Evolutionary conservation across 2,113 vertebrate genomes (phyloP).

Genomic region (Psammodynastes pulverulentus): DNA sequence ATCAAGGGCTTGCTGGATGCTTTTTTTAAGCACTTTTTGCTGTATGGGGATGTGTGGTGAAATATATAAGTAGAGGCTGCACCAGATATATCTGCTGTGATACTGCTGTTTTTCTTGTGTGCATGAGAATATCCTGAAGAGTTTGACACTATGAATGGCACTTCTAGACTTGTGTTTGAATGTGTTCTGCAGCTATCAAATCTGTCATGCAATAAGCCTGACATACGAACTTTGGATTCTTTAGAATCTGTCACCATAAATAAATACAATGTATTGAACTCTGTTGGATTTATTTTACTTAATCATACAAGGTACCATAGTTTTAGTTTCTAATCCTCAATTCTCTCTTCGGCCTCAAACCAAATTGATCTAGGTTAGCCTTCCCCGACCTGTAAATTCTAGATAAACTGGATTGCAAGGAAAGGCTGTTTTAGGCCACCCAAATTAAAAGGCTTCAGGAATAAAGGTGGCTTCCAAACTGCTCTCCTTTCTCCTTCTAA

Average conservation of each 20-base stretch:
- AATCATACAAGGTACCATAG: accelerated
- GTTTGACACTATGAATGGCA: conserved; percentile 49
- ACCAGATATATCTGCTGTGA: conserved; percentile 52
- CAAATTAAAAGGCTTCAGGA: neutral
- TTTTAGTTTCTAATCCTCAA: neutral
- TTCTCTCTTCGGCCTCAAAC: neutral
- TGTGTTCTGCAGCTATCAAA: conserved; percentile 58
- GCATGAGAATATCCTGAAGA: conserved; percentile 25
- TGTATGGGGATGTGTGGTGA: conserved; percentile 22
- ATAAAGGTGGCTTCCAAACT: neutral
- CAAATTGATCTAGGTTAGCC: accelerated
- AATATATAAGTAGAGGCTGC: conserved; percentile 46
- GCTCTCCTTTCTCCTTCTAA: accelerated
- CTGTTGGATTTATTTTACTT: conserved; percentile 25
- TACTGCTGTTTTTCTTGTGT: conserved; percentile 48
- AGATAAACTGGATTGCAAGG: neutral
- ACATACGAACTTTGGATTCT: conserved; percentile 70
- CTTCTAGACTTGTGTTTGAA: conserved; percentile 58
- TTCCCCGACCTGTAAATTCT: neutral
- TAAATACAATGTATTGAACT: conserved; percentile 71
- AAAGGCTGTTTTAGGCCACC: neutral
- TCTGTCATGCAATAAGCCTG: conserved; percentile 66
- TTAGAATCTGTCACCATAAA: conserved; percentile 69
- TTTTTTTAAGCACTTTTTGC: conserved; percentile 48
- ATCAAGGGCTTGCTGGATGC: conserved; percentile 35